phyloP scores from a whole-genome alignment of 2,888 invertebrate genomes.

The Gordius sp. region DNA sequence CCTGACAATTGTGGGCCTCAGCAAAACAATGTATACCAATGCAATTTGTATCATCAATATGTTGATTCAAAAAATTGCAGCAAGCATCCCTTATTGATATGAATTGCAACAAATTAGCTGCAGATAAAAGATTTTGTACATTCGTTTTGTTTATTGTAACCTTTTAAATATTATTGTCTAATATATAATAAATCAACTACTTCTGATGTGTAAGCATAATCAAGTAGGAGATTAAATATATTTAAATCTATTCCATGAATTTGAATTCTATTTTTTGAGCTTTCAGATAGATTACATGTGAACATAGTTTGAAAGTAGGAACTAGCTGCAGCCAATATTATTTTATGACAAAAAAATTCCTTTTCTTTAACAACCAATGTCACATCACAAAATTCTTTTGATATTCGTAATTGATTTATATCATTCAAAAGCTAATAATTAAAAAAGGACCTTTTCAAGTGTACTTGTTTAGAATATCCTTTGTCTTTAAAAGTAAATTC shows the following conservation, averaged over 20 bases:
- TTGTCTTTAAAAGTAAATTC: background rate
- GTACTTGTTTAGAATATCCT: background rate
- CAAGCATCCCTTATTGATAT: slow-evolving; percentile 30
- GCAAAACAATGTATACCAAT: slow-evolving; percentile 34
- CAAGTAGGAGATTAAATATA: background rate
- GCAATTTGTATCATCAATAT: slow-evolving; percentile 32
- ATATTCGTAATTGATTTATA: background rate
- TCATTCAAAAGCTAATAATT: slow-evolving; percentile 4
- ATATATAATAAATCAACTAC: background rate
- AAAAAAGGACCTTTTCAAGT: background rate
- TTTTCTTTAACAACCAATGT: background rate
- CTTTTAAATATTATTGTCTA: slow-evolving; percentile 1
- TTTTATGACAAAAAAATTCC: slow-evolving; percentile 7
- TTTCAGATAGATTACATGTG: slow-evolving; percentile 4
- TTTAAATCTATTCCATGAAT: slow-evolving; percentile 1
- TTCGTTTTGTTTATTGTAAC: slow-evolving; percentile 27
- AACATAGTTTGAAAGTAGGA: background rate
- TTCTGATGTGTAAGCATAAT: slow-evolving; percentile 10
- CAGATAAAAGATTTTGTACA: slow-evolving; percentile 30
- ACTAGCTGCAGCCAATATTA: slow-evolving; percentile 3
- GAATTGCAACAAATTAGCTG: slow-evolving; percentile 30
- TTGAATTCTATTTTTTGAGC: background rate
- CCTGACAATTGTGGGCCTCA: slow-evolving; percentile 31
- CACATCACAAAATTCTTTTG: background rate
- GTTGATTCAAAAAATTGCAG: slow-evolving; percentile 29